Evolutionary conservation across 2,113 vertebrate species (phyloP), one percentile per base, ranked within the genome.

Genomic region (Strix aluco): DNA sequence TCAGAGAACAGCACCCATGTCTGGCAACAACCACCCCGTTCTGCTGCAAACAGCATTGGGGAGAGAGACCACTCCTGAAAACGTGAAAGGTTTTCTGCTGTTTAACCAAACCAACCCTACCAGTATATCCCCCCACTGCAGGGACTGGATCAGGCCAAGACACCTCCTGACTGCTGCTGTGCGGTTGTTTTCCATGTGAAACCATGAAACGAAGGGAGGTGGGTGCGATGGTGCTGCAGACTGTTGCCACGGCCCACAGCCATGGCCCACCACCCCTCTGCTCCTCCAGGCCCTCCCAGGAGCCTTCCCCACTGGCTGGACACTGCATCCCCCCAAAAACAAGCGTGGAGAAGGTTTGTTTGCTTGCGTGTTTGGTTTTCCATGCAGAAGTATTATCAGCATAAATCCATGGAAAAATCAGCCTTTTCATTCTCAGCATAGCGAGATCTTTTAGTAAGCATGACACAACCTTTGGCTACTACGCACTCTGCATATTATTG

Each of bases 211-310:
- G 3, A 17, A 54, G 47, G 51, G 20, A 38, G 40, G 18, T 3
- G 34, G 13, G 34, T 22, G 82, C 3, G 4, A 9, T 6, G 21
- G 40, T 15, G 49, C 32, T 18, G 40, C 7, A 0, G 58, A 21
- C 17, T 32, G 0, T 15, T 6, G 6, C 22, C 29, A 15, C 1
- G 6, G 42, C 46, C 42, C 73, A 10, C 11, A 4, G 17, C 57
- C n/a, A 17, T 1, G 25, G 36, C n/a, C 30, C 36, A 30, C 14
- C 5, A 1, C 4, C 6, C 11, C 44, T 20, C 44, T 67, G 2
- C 23, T 10, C 36, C 29, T 42, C 52, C 52, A 42, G n/a, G 30
- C 25, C 25, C 44, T 42, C 13, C 30, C 13, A 42, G 30, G 62
- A 42, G 20, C 16, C 10, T 14, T 54, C 25, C 40, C 42, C 3